A percentile compares a stretch with the other conserved stretches of the same genome.
phyloP scores from a whole-genome alignment of 2,888 invertebrate species.

The Lamellibrachia columna region DNA sequence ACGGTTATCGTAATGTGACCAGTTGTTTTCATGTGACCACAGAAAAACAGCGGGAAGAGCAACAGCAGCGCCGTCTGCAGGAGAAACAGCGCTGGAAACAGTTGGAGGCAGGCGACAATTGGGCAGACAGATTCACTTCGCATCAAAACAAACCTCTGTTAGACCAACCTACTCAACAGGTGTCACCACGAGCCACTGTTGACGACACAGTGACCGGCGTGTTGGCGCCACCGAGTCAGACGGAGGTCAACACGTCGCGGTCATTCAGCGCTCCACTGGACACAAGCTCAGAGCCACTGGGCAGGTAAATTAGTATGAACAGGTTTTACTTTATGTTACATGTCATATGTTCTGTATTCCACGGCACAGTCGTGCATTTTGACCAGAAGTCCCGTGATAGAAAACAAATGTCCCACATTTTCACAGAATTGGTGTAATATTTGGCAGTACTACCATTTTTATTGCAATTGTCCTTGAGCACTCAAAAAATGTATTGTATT shows the following conservation, averaged over 20 bases:
- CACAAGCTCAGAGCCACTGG: background rate
- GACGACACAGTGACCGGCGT: background rate
- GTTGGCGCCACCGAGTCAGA: background rate
- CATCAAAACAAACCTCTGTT: background rate
- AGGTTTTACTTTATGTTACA: background rate
- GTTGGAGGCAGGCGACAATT: constrained; percentile 23
- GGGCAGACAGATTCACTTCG: constrained; percentile 29
- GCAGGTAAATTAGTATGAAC: background rate
- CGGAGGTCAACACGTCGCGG: background rate
- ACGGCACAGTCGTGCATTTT: background rate
- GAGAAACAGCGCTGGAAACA: constrained; percentile 38
- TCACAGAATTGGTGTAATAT: background rate
- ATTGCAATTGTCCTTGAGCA: no score
- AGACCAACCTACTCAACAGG: background rate
- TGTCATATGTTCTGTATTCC: background rate
- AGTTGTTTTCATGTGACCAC: background rate
- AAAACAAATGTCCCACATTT: background rate
- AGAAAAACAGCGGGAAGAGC: constrained; percentile 62
- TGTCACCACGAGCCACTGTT: background rate
- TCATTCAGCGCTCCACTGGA: background rate
- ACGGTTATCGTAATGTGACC: background rate
- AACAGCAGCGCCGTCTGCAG: constrained; percentile 50
- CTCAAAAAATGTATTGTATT: no score
- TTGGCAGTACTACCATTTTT: no score
- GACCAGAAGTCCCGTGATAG: background rate